Conservation (phyloP, 2,797 vertebrate genomes). For the Labroides dimidiatus region DNA sequence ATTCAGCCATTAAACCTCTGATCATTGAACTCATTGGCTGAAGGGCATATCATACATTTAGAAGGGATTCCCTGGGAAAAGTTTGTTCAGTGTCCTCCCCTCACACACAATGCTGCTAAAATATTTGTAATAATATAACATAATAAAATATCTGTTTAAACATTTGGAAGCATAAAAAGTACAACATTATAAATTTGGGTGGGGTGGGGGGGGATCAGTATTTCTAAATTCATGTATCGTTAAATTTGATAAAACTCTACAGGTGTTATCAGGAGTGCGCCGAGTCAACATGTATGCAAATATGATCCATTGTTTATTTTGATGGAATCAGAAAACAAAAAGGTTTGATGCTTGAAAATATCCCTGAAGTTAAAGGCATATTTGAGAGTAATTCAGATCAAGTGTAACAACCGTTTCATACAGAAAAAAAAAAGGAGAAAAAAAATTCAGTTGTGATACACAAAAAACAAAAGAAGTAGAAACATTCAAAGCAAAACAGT, state of each 20-base stretch:
- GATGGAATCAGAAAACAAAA: constrained; percentile 60
- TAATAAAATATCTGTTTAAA: too few relatives aligned
- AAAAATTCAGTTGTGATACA: constrained; percentile 25
- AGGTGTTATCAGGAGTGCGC: constrained; percentile 21
- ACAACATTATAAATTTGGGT: too few relatives aligned
- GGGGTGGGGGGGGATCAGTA: too few relatives aligned
- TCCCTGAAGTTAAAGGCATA: constrained; percentile 7
- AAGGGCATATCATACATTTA: too few relatives aligned
- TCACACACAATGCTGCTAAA: too few relatives aligned
- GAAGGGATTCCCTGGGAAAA: too few relatives aligned
- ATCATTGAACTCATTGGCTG: too few relatives aligned
- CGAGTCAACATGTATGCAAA: constrained; percentile 30
- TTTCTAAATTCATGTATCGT: not conserved
- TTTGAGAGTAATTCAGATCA: constrained; percentile 5
- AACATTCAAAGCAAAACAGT: constrained; percentile 5
- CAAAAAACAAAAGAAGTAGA: constrained; percentile 42
- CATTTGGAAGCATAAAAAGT: too few relatives aligned
- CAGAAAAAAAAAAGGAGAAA: not conserved
- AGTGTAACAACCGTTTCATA: constrained; percentile 14
- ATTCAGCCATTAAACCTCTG: too few relatives aligned
- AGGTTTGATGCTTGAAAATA: constrained; percentile 24
- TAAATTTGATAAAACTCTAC: constrained; percentile 27
- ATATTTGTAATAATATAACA: too few relatives aligned
- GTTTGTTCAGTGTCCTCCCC: too few relatives aligned
- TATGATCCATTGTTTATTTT: constrained; percentile 44